Evolutionary conservation across 1,140 invertebrate species (phyloP).

Genomic region (Epicauta chinensis): DNA sequence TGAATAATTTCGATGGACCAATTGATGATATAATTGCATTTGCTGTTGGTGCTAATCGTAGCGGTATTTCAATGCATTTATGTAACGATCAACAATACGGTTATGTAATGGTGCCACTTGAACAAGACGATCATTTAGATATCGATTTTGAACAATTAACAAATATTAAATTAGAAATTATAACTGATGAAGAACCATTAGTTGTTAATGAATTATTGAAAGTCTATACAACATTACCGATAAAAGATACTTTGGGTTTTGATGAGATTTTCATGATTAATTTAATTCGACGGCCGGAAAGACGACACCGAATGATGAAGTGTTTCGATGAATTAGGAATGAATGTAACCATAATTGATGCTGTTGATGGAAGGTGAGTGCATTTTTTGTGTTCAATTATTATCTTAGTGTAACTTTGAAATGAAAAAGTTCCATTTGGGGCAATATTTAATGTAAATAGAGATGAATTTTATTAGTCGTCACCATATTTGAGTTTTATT

Average conservation of each 20-base stretch:
- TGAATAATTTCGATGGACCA: conserved; percentile 65
- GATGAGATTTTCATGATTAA: conserved; percentile 90
- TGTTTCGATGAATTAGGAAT: conserved; percentile 78
- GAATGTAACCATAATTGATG: conserved; percentile 63
- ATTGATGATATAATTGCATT: conserved; percentile 93
- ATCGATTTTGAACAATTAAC: conserved; percentile 63
- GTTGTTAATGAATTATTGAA: conserved; percentile 32
- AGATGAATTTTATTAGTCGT: too few species aligned
- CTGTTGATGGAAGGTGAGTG: conserved; percentile 85
- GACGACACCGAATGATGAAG: conserved; percentile 68
- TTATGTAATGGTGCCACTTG: conserved; percentile 74
- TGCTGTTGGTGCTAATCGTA: conserved; percentile 73
- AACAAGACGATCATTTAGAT: conserved; percentile 56
- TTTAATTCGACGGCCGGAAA: conserved; percentile 70
- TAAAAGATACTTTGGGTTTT: conserved; percentile 57
- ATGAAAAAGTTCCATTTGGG: not conserved
- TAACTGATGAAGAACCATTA: conserved; percentile 48
- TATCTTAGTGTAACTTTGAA: not conserved
- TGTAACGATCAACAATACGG: conserved; percentile 81
- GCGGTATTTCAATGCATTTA: conserved; percentile 66
- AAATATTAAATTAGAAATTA: conserved; percentile 72
- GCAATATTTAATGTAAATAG: too few species aligned
- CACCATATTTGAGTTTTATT: too few species aligned
- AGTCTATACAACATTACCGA: conserved; percentile 47
- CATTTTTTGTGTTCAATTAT: conserved; percentile 2